phyloP scores from a whole-genome alignment of 2,888 invertebrate genomes.

The Keiferia lycopersicella region DNA sequence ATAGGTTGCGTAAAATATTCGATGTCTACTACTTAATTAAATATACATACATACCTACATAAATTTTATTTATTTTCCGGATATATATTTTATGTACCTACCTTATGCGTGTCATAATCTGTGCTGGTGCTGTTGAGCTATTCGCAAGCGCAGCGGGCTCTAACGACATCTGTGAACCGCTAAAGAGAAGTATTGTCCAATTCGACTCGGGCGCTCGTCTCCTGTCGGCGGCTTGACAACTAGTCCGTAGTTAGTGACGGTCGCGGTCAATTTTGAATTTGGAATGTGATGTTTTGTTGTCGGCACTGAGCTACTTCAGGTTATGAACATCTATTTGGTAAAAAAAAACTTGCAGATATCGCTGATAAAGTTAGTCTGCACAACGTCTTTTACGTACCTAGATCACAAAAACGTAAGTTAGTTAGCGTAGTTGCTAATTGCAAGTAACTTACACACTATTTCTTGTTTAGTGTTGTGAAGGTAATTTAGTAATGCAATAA shows the following conservation, averaged over 20 bases:
- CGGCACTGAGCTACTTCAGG: constrained; percentile 15
- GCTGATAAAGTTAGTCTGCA: no score
- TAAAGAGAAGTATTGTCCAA: constrained; percentile 75
- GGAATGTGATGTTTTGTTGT: constrained; percentile 67
- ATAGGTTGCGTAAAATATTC: no score
- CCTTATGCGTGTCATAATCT: constrained; percentile 58
- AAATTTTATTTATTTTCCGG: no score
- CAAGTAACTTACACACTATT: background rate
- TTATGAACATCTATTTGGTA: constrained; percentile 24
- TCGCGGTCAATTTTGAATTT: constrained; percentile 64
- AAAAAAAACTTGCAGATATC: no score
- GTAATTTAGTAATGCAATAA: background rate
- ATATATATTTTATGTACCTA: no score
- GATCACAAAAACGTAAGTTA: no score
- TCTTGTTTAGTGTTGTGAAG: background rate
- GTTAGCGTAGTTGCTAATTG: no score
- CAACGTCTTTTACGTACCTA: no score
- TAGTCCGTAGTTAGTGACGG: constrained; percentile 68
- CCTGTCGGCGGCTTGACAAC: constrained; percentile 67
- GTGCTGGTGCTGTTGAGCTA: constrained; percentile 47
- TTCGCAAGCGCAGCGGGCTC: constrained; percentile 66
- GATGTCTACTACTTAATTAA: no score
- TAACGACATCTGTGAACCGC: constrained; percentile 76
- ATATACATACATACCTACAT: no score
- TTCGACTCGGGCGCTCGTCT: constrained; percentile 65